phyloP scores from a whole-genome alignment of 2,797 vertebrate species.

The Trachurus trachurus region DNA sequence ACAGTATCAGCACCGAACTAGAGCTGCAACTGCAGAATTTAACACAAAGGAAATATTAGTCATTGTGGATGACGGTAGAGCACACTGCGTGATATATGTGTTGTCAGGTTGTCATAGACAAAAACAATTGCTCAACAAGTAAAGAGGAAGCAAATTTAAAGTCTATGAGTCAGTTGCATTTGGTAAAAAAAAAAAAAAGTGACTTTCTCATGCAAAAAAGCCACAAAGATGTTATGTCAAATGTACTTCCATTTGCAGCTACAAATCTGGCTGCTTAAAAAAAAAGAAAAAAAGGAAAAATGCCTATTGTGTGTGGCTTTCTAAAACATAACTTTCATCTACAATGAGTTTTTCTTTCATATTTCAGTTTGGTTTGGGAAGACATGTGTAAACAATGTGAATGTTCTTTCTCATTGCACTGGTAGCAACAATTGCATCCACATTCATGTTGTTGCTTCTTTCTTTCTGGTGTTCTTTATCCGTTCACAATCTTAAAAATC shows the following conservation, averaged over 20 bases:
- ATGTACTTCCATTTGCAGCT: neutral
- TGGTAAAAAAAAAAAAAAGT: slow-evolving; percentile 5
- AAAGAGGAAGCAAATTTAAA: slow-evolving; percentile 21
- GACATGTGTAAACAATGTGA: neutral
- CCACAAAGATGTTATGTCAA: neutral
- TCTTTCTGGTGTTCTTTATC: neutral
- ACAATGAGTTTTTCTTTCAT: slow-evolving; percentile 15
- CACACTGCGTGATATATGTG: slow-evolving; percentile 12
- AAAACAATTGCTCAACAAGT: slow-evolving; percentile 45
- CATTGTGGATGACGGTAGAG: slow-evolving; percentile 28
- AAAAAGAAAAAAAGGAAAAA: too few species aligned
- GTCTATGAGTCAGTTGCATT: slow-evolving; percentile 20
- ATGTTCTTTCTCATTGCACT: neutral
- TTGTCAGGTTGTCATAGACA: slow-evolving; percentile 31
- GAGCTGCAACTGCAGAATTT: slow-evolving; percentile 10
- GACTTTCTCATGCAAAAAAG: neutral
- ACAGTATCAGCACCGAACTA: neutral
- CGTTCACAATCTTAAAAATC: neutral
- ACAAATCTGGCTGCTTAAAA: neutral
- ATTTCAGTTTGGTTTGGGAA: slow-evolving; percentile 18
- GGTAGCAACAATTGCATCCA: neutral
- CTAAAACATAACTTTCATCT: neutral
- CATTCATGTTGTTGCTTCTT: neutral
- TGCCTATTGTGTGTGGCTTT: neutral
- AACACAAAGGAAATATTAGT: slow-evolving; percentile 52